Conservation (phyloP, 2,888 invertebrate genomes). For the Ischnus inquisitorius region DNA sequence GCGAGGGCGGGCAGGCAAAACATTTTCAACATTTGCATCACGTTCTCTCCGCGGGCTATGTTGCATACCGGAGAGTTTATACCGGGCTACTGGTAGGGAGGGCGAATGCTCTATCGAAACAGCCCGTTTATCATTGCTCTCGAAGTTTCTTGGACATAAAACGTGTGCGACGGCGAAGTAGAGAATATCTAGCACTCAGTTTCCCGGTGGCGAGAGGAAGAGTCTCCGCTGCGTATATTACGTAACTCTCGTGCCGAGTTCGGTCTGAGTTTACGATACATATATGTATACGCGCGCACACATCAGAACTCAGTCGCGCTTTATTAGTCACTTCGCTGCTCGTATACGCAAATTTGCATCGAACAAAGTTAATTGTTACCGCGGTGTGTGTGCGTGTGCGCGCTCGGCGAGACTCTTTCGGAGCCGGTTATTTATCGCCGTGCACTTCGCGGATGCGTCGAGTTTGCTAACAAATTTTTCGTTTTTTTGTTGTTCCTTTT, state of each 20-base stretch:
- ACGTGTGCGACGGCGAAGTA: conserved; percentile 51
- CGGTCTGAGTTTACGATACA: not conserved
- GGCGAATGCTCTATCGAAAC: conserved; percentile 53
- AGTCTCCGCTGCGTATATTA: conserved; percentile 14
- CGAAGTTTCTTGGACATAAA: conserved; percentile 57
- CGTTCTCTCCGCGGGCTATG: conserved; percentile 26
- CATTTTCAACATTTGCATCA: conserved; percentile 65
- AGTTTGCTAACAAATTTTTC: not conserved
- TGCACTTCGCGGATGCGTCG: not conserved
- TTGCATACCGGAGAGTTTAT: conserved; percentile 50
- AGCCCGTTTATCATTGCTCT: conserved; percentile 64
- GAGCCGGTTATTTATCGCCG: not conserved
- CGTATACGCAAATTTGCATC: conserved; percentile 29
- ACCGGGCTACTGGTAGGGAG: conserved; percentile 9
- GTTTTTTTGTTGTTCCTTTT: not conserved
- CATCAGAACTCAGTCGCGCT: conserved; percentile 31
- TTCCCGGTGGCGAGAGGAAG: not conserved
- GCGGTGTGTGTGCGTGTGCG: not conserved
- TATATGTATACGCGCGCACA: not conserved
- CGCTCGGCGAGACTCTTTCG: not conserved
- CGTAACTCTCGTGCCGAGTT: conserved; percentile 16
- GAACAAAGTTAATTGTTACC: conserved; percentile 25
- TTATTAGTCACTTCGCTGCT: conserved; percentile 36
- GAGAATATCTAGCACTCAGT: conserved; percentile 47
- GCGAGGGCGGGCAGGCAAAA: conserved; percentile 23